Percentiles rank a stretch among this genome's conserved stretches.
phyloP scores from a whole-genome alignment of 2,113 vertebrate species.

The Corydoras sp. region DNA sequence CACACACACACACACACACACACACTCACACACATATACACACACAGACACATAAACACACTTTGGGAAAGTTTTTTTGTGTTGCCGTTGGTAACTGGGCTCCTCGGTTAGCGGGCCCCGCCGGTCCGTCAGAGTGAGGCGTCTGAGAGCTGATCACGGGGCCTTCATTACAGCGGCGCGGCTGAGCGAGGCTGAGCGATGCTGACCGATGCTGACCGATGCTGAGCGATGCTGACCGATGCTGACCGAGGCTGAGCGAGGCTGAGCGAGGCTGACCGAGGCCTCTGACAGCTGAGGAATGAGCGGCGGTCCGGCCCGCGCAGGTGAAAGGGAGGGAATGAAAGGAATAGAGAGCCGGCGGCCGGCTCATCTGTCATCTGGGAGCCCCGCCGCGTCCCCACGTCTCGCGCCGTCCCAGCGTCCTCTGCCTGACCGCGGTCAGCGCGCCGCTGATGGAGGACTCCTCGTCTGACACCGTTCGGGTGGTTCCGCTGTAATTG shows the following conservation, averaged over 20 bases:
- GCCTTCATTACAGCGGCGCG: conserved; percentile 30
- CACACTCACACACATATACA: too few species aligned
- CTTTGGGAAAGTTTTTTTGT: conserved; percentile 1
- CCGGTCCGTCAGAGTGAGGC: conserved; percentile 34
- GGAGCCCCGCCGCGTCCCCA: background rate
- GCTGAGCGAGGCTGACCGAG: conserved; percentile 20
- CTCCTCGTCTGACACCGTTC: background rate
- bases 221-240: conserved; percentile 20
- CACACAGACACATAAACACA: background rate
- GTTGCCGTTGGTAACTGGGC: conserved; percentile 1
- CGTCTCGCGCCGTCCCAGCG: background rate
- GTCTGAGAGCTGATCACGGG: conserved; percentile 36
- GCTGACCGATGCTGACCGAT: conserved; percentile 28
- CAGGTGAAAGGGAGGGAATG: background rate
- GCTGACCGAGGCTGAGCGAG: conserved; percentile 20
- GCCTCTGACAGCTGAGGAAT: conserved; percentile 25
- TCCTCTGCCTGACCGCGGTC: background rate
- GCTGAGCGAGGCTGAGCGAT: conserved; percentile 14
- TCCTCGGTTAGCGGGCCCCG: conserved; percentile 13
- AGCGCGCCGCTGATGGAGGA: background rate
- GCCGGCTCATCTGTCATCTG: conserved; percentile 10
- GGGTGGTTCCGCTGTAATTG: background rate
- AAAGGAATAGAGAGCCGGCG: background rate
- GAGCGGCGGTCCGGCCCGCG: background rate
- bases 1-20: too few species aligned